phyloP scores from a whole-genome alignment of 64 coral and sea anemone species.

The Platygyra sinensis region DNA sequence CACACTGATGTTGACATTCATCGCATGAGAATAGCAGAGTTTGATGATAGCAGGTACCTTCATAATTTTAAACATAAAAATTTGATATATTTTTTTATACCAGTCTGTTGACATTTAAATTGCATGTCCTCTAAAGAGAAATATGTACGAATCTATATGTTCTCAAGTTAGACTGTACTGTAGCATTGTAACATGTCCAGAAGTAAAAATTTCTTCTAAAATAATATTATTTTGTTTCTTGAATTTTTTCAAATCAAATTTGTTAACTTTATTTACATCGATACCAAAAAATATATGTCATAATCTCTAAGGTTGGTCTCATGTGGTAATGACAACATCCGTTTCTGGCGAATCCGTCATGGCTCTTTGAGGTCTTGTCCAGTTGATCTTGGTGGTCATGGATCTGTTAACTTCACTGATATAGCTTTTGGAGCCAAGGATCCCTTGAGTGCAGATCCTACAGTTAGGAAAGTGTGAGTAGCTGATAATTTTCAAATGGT shows the following conservation, averaged over 20 bases:
- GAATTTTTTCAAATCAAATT: no score
- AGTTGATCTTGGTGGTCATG: conserved; percentile 79
- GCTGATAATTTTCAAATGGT: background rate
- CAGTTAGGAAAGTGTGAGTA: conserved; percentile 82
- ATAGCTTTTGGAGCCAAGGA: conserved; percentile 76
- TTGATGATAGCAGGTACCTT: conserved; percentile 94
- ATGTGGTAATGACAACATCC: conserved; percentile 95
- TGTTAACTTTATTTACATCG: no score
- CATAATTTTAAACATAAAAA: background rate
- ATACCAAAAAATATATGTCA: background rate
- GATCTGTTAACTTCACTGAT: conserved; percentile 75
- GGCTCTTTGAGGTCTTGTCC: conserved; percentile 89
- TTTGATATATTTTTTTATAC: no score
- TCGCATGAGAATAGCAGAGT: conserved; percentile 92
- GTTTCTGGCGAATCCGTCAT: conserved; percentile 90
- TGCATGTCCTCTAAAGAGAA: no score
- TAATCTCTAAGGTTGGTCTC: conserved; percentile 75
- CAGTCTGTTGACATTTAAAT: no score
- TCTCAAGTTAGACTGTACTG: no score
- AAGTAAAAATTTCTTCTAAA: no score
- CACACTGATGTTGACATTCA: conserved; percentile 98
- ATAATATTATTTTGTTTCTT: no score
- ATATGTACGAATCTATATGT: no score
- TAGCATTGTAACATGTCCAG: no score
- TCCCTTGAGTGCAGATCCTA: conserved; percentile 42